Evolutionary conservation across 2,888 invertebrate genomes (phyloP), one percentile per base, ranked within the genome.

Genomic region (Drosophila paranaensis): DNA sequence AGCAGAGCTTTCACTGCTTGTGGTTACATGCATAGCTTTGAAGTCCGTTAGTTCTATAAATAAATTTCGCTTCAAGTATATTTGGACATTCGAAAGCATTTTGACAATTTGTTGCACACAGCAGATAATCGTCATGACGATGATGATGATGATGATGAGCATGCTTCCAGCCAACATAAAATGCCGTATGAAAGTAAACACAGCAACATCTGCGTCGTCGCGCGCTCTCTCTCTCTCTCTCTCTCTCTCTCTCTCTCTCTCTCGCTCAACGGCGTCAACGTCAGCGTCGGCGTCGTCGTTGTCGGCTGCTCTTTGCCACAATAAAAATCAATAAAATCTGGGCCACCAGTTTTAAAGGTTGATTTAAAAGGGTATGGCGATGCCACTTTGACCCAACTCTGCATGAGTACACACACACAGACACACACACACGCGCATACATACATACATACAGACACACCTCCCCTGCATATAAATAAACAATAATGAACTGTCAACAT

Each of bases 271-370:
- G 39, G 54, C 40, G 30, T 60, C 20, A 14, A 1, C 30, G 39
- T 11, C 16, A 39, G 0, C 40, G 40, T 8, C 27, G 27, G 0
- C n/a, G 71, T 57, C 54, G 35, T 39, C 39, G 55, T 30, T 39
- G 60, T 40, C 27, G 54, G 13, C 60, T 57, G 57, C 68, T 70
- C 68, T 75, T 70, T 63, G 71, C 60, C 62, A 62, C 62, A 75
- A 66, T 54, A 69, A 71, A 91, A 92, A 91, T 92, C 91, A 91
- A 91, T 91, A 92, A 91, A 91, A 91, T 91, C 92, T 92, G 91
- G 91, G 91, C 83, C 92, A 91, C 77, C 79, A 79, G 79, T 81
- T 88, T 90, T 89, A 88, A 83, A 88, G 83, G 88, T 83, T 83
- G 87, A 79, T 82, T 82, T 77, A 84, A 84, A 81, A 70, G 72